These are phyloP conservation scores for Lasius fuliginosus DNA, from an alignment of 2,888 invertebrate species.

Conservation along the genomic window DNA sequence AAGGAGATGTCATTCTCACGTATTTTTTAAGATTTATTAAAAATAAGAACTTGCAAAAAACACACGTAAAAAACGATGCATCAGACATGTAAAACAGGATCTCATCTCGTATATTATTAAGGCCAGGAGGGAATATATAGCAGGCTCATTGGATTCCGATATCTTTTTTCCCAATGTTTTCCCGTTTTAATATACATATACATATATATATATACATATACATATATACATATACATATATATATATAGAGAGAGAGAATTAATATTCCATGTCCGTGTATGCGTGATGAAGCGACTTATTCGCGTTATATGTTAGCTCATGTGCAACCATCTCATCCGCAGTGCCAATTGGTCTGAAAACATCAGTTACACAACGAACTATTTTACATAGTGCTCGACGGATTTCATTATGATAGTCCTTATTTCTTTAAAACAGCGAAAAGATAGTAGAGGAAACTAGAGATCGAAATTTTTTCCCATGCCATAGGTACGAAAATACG, in stretches of 20 bases:
- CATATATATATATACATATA: slow-evolving; percentile 33
- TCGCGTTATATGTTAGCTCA: slow-evolving; percentile 76
- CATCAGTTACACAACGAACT: slow-evolving; percentile 76
- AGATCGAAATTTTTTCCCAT: slow-evolving; percentile 16
- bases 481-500: background rate
- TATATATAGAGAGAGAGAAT: slow-evolving; percentile 37
- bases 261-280: slow-evolving; percentile 79
- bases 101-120: slow-evolving; percentile 38
- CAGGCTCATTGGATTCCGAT: slow-evolving; percentile 43
- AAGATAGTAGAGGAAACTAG: slow-evolving; percentile 12
- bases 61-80: slow-evolving; percentile 48
- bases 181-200: slow-evolving; percentile 16
- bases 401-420: slow-evolving; percentile 21
- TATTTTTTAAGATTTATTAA: slow-evolving; percentile 59
- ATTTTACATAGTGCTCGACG: slow-evolving; percentile 48
- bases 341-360: slow-evolving; percentile 81
- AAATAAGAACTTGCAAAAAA: slow-evolving; percentile 63
- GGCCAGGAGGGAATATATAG: slow-evolving; percentile 4
- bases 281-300: slow-evolving; percentile 75
- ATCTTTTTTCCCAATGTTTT: slow-evolving; percentile 42
- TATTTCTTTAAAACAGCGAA: slow-evolving; percentile 52
- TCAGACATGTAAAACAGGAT: slow-evolving; percentile 53
- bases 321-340: slow-evolving; percentile 77
- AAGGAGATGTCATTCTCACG: slow-evolving; percentile 57
- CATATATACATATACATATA: slow-evolving; percentile 5